Percentiles rank a stretch among this genome's conserved stretches.
These are phyloP conservation scores for Alosa sapidissima DNA, from an alignment of 2,797 vertebrate genomes.

Conservation along the genomic window DNA sequence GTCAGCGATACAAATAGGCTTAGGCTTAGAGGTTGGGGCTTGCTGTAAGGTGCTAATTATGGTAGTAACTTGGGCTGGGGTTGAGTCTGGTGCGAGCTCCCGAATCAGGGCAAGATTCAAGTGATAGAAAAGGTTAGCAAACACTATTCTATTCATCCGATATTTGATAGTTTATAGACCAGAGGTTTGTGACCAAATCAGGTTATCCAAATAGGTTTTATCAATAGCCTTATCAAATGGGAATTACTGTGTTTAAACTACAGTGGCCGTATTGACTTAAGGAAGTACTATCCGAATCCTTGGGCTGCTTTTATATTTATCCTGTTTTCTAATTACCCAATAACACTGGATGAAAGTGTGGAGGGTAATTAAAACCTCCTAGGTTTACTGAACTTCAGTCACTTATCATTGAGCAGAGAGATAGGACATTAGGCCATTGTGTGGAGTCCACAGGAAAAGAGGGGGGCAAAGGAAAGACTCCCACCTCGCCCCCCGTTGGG, in stretches of 20 bases:
- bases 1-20: conserved; percentile 27
- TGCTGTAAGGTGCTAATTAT: not conserved
- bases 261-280: not conserved
- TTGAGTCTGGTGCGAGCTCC: not conserved
- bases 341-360: not conserved
- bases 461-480: not conserved
- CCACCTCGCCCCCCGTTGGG: not conserved
- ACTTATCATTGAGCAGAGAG: not conserved
- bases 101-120: not conserved
- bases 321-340: not conserved
- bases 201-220: conserved; percentile 23
- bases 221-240: conserved; percentile 20
- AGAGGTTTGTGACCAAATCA: conserved; percentile 18
- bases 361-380: not conserved
- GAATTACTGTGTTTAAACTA: not conserved
- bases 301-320: not conserved
- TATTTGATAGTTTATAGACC: not conserved
- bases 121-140: conserved; percentile 1
- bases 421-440: not conserved
- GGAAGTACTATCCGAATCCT: not conserved
- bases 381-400: not conserved
- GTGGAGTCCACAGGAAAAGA: not conserved
- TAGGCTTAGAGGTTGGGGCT: not conserved
- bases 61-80: not conserved
- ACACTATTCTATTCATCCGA: not conserved